A percentile compares a stretch with the other conserved stretches of the same genome.
Conservation (phyloP, 2,888 invertebrate genomes). For the Lumbricus terrestris region DNA sequence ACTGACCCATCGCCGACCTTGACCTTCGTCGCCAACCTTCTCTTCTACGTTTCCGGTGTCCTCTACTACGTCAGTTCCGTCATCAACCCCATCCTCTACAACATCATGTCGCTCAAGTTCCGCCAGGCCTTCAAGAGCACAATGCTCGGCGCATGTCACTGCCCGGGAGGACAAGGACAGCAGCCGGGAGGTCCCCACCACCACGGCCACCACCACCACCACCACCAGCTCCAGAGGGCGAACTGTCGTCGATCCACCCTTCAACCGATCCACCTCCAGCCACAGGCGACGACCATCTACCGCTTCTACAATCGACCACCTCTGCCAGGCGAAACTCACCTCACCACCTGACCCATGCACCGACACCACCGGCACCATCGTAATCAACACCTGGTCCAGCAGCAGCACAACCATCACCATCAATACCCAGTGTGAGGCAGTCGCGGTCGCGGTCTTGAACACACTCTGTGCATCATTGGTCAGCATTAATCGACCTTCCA, state of each 20-base stretch:
- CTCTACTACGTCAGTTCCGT: slow-evolving; percentile 89
- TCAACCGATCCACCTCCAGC: neutral
- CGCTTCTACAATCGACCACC: neutral
- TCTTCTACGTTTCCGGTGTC: slow-evolving; percentile 82
- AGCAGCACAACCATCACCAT: neutral
- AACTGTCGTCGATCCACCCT: neutral
- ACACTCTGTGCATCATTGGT: neutral
- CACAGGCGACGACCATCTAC: neutral
- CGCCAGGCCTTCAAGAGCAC: slow-evolving; percentile 22
- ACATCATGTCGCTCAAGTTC: slow-evolving; percentile 92
- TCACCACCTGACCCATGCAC: neutral
- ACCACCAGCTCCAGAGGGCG: too few relatives aligned
- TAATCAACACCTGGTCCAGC: too few relatives aligned
- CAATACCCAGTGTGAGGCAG: neutral
- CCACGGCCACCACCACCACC: too few relatives aligned
- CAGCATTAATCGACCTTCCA: neutral
- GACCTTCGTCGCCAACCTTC: slow-evolving; percentile 64
- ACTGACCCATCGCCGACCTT: neutral
- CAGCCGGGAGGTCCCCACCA: too few relatives aligned
- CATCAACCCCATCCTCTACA: slow-evolving; percentile 88
- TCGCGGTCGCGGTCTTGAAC: neutral
- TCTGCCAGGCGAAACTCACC: neutral
- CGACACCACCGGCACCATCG: neutral
- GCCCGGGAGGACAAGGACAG: neutral
- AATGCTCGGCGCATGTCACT: neutral